phyloP scores from a whole-genome alignment of 2,797 vertebrate species.

The Schizopygopsis malacanthus region DNA sequence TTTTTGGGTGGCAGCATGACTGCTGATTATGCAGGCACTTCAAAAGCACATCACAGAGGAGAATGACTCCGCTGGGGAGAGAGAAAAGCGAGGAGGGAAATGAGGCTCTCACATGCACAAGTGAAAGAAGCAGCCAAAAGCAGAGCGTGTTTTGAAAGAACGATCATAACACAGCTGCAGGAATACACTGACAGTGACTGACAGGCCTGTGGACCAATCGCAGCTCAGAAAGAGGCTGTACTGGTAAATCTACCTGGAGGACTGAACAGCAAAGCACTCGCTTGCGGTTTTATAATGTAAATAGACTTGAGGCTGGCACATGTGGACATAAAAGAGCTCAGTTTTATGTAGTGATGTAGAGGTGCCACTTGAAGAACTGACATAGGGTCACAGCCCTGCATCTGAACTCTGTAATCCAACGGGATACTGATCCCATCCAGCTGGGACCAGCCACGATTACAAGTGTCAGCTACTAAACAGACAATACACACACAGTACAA shows the following conservation, averaged over 20 bases:
- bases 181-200: not conserved
- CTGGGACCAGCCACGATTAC: slow-evolving; percentile 38
- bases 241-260: not conserved
- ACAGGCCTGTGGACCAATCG: not conserved
- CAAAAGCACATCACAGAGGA: slow-evolving; percentile 49
- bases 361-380: slow-evolving; percentile 3
- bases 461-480: not conserved
- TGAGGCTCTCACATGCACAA: slow-evolving; percentile 3
- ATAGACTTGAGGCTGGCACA: not conserved
- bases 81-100: slow-evolving; percentile 23
- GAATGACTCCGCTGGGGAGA: slow-evolving; percentile 41
- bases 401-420: slow-evolving; percentile 55
- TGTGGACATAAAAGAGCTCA: slow-evolving; percentile 39
- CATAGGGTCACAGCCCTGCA: not conserved
- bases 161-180: slow-evolving; percentile 30
- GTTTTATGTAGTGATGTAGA: slow-evolving; percentile 9
- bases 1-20: slow-evolving; percentile 50
- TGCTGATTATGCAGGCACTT: slow-evolving; percentile 54
- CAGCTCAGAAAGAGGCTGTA: not conserved
- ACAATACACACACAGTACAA: slow-evolving; percentile 1
- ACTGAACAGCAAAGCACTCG: not conserved
- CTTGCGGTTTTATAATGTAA: not conserved
- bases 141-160: slow-evolving; percentile 31
- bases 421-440: slow-evolving; percentile 36
- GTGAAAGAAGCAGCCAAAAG: slow-evolving; percentile 14